Base-by-base conservation (phyloP, 2,888 invertebrate genomes). In the Sinotaia quadrata region DNA sequence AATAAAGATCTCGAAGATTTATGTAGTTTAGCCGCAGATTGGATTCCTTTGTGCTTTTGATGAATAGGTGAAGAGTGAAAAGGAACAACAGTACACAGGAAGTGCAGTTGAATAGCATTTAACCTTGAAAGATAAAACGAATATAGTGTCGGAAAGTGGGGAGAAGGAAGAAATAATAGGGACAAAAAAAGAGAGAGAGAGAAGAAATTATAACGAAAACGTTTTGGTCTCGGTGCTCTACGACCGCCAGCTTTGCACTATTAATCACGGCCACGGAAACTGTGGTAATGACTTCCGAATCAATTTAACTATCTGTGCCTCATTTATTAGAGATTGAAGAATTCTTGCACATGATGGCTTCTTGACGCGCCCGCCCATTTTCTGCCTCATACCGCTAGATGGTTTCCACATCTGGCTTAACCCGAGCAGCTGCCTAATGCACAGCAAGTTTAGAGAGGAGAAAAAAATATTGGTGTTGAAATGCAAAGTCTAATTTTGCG, bases 281-380 rank as follows among this genome's bases (percentile, higher is more conserved):
- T 8, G 31, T 31, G 54, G 54, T 29, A 54, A 31, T 34, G 58
- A 58, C 58, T 58, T 58, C 58, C 58, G 58, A 58, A 58, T 58
- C 58, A 58, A 58, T 58, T 58, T 37, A 58, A 58, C 58, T 58
- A 58, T 58, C 58, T 37, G 36, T 58, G 58, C 58, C 58, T 58
- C 58, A 58, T 58, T 58, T 58, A 58, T 58, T 58, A 58, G 21
- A 37, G 58, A 58, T 58, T 58, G 58, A 34, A 31, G 27, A 58
- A 58, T 58, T 58, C 58, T 37, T n/a, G 34, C 37, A 15, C 37
- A 58, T 21, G 37, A 36, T 36, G 36, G 58, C 58, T 58, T 36
- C 37, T 58, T 15, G 37, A 8, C 31, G 56, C 12, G 29, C 56
- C 34, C 56, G 47, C 56, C 21, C 33, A 56, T 33, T 56, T 56